Conservation (phyloP, 2,797 vertebrate species). For the Taenioides sp. region DNA sequence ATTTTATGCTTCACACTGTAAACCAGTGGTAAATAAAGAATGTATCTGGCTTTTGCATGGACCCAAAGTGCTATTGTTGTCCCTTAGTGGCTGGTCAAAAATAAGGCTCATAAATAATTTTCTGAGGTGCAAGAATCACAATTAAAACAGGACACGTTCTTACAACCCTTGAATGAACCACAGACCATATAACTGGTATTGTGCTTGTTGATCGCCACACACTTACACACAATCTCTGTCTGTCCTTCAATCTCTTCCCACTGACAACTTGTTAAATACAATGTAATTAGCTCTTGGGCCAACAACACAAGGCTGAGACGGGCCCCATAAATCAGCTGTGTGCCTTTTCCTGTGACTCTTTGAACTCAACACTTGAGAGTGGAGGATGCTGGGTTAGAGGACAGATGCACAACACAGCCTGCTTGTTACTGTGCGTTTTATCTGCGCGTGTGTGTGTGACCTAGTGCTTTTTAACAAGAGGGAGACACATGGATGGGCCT, state of each 20-base stretch:
- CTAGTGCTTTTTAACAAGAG: constrained; percentile 50
- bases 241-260: constrained; percentile 37
- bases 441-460: constrained; percentile 40
- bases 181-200: constrained; percentile 14
- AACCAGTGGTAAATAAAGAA: background rate
- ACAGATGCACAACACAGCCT: constrained; percentile 33
- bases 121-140: background rate
- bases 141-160: background rate
- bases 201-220: constrained; percentile 7
- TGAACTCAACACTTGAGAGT: constrained; percentile 23
- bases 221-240: constrained; percentile 33
- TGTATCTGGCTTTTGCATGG: background rate
- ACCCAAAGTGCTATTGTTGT: background rate
- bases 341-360: constrained; percentile 18
- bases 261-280: constrained; percentile 63
- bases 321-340: constrained; percentile 58
- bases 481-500: constrained; percentile 34
- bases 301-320: constrained; percentile 44
- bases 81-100: background rate
- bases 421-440: constrained; percentile 24
- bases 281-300: constrained; percentile 62
- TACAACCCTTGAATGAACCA: background rate
- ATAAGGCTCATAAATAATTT: background rate
- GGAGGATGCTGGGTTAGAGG: constrained; percentile 24
- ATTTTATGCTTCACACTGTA: background rate